Percentiles rank a stretch among this genome's conserved stretches.
Conservation (phyloP, 2,888 invertebrate genomes). For the Parochlus steinenii region DNA sequence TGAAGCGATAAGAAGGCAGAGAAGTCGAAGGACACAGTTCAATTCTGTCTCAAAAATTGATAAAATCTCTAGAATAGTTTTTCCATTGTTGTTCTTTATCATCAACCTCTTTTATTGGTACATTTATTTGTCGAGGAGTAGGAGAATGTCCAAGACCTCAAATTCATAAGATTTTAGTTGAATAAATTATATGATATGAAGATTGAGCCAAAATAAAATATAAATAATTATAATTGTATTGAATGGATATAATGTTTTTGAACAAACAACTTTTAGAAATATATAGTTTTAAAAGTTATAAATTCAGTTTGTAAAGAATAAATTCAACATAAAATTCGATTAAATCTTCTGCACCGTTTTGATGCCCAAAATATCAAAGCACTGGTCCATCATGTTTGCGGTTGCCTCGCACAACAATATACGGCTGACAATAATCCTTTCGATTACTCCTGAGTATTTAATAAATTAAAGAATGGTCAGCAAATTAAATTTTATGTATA, state of each 20-base stretch:
- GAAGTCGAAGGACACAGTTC: conserved; percentile 39
- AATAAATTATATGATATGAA: too few species aligned
- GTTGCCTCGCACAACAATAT: conserved; percentile 86
- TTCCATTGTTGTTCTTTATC: conserved; percentile 55
- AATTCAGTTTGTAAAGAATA: too few species aligned
- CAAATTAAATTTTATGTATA: too few species aligned
- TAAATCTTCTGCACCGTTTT: conserved; percentile 87
- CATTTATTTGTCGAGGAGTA: conserved; percentile 48
- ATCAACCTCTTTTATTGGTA: conserved; percentile 71
- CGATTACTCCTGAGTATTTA: conserved; percentile 64
- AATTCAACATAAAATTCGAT: too few species aligned
- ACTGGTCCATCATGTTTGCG: conserved; percentile 68
- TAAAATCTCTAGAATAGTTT: conserved; percentile 53
- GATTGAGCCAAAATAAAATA: too few species aligned
- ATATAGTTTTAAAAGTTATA: too few species aligned
- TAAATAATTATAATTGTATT: too few species aligned
- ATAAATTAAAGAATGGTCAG: conserved; percentile 21
- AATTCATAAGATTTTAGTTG: too few species aligned
- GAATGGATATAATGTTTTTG: too few species aligned
- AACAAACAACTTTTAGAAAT: too few species aligned
- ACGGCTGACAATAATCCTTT: conserved; percentile 70
- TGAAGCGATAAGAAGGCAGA: conserved; percentile 19
- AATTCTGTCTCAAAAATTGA: conserved; percentile 73
- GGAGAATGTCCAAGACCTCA: too few species aligned
- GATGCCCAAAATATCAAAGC: conserved; percentile 82